Evolutionary conservation across 1,140 invertebrate genomes (phyloP).

Genomic region (Megalonaias nervosa): DNA sequence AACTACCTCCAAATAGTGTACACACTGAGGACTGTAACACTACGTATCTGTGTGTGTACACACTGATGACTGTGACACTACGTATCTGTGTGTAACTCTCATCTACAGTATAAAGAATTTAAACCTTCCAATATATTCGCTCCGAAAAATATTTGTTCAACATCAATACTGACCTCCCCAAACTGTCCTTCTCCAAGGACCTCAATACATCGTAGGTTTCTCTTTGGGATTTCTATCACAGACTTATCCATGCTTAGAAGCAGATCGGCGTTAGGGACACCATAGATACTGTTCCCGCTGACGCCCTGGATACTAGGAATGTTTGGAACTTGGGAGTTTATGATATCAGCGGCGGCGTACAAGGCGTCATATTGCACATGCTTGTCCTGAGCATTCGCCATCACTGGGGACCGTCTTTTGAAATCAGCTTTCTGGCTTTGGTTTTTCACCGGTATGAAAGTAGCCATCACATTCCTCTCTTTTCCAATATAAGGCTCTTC

Average conservation of each 20-base stretch:
- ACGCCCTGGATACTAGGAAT: conserved; percentile 72
- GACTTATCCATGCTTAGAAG: conserved; percentile 56
- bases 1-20: too few relatives aligned
- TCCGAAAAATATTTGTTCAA: too few relatives aligned
- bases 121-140: too few relatives aligned
- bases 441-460: too few relatives aligned
- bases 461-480: too few relatives aligned
- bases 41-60: too few relatives aligned
- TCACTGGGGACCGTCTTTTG: conserved; percentile 17
- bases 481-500: too few relatives aligned
- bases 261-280: conserved; percentile 73
- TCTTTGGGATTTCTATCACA: conserved; percentile 83
- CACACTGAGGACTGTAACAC: too few relatives aligned
- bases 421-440: background rate
- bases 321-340: conserved; percentile 64
- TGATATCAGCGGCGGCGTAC: conserved; percentile 80
- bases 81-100: too few relatives aligned
- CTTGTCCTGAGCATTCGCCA: conserved; percentile 42
- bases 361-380: conserved; percentile 78
- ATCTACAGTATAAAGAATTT: too few relatives aligned
- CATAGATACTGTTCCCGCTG: conserved; percentile 72
- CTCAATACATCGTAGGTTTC: conserved; percentile 83
- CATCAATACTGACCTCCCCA: conserved; percentile 79
- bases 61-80: too few relatives aligned
- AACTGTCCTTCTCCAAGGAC: conserved; percentile 85